Evolutionary conservation across 2,113 vertebrate species (phyloP).

Genomic region (Bujurquina vittata): DNA sequence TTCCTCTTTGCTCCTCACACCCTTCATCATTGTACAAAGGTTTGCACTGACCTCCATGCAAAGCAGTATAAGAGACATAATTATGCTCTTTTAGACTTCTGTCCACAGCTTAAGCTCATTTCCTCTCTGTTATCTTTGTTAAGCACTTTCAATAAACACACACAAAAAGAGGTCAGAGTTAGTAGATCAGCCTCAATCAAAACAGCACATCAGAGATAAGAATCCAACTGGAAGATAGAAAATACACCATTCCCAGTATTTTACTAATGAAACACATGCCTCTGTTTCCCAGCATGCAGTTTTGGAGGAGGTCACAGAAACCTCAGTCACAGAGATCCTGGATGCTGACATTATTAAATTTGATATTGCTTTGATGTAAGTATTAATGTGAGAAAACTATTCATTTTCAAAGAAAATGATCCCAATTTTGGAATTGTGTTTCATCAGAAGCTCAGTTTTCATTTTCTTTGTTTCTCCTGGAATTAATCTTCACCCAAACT

Average conservation of each 20-base stretch:
- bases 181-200: not conserved
- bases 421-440: too few species aligned
- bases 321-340: not conserved
- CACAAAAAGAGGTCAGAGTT: not conserved
- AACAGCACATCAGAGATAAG: not conserved
- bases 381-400: not conserved
- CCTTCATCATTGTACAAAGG: not conserved
- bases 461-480: too few species aligned
- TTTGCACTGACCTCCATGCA: not conserved
- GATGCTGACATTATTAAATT: not conserved
- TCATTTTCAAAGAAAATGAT: not conserved
- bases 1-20: not conserved
- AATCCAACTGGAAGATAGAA: not conserved
- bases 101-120: not conserved
- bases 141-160: not conserved
- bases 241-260: not conserved
- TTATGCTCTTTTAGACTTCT: not conserved
- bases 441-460: too few species aligned
- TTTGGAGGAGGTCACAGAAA: not conserved
- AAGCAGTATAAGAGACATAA: not conserved
- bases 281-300: not conserved
- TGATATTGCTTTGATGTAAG: not conserved
- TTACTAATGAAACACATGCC: not conserved
- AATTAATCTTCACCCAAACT: too few species aligned
- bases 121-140: not conserved